phyloP scores from a whole-genome alignment of 2,888 invertebrate genomes.

The Lysandra bellargus region DNA sequence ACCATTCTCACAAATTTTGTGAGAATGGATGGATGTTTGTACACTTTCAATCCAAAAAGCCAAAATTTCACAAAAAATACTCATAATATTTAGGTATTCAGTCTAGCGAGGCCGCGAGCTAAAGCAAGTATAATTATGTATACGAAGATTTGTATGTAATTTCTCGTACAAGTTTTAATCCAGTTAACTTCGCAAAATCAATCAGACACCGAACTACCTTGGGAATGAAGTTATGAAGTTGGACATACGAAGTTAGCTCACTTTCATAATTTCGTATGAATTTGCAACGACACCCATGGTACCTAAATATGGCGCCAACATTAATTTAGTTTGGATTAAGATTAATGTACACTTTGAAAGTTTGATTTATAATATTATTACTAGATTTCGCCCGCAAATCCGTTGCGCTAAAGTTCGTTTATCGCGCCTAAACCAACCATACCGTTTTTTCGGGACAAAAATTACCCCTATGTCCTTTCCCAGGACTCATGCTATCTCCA shows the following conservation, averaged over 20 bases:
- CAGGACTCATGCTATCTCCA: no score
- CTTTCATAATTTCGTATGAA: slow-evolving; percentile 35
- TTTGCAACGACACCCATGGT: slow-evolving; percentile 40
- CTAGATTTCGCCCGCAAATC: no score
- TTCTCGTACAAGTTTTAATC: slow-evolving; percentile 33
- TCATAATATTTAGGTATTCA: neutral
- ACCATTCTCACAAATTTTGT: no score
- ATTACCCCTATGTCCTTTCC: no score
- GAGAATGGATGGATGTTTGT: no score
- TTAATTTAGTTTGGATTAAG: slow-evolving; percentile 41
- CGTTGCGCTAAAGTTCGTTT: no score
- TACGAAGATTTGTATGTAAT: neutral
- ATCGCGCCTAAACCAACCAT: no score
- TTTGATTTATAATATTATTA: neutral
- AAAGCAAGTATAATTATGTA: neutral
- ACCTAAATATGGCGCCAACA: slow-evolving; percentile 42
- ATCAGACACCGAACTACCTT: slow-evolving; percentile 38
- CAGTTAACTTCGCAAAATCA: slow-evolving; percentile 36
- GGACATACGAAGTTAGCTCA: neutral
- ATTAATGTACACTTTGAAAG: neutral
- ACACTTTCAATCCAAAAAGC: no score
- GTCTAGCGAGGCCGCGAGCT: neutral
- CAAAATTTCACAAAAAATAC: no score
- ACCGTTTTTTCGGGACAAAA: no score
- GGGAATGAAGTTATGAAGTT: slow-evolving; percentile 36